Evolutionary conservation across 2,888 invertebrate genomes (phyloP).

Genomic region (Callosobruchus maculatus): DNA sequence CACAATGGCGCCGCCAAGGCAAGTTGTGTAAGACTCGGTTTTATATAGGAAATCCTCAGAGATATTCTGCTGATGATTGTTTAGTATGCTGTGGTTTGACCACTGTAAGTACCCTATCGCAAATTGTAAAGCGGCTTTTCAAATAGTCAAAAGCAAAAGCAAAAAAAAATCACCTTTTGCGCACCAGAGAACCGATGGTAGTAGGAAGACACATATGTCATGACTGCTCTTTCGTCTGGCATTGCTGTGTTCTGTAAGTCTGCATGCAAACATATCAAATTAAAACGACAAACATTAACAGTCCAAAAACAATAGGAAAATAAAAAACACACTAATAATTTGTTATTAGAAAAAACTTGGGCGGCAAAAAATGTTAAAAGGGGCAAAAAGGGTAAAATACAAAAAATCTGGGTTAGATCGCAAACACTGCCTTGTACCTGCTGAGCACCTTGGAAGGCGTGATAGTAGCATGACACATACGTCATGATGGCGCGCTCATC

Average conservation of each 20-base stretch:
- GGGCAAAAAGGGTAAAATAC: constrained; percentile 18
- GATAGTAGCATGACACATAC: constrained; percentile 99
- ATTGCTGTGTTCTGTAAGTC: constrained; percentile 98
- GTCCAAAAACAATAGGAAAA: constrained; percentile 11
- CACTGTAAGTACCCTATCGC: neutral
- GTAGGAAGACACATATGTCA: constrained; percentile 99
- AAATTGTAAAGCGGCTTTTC: neutral
- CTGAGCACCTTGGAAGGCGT: constrained; percentile 99
- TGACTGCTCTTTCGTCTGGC: constrained; percentile 99
- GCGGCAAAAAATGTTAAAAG: constrained; percentile 12
- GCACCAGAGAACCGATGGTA: constrained; percentile 99
- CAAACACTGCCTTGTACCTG: constrained; percentile 62
- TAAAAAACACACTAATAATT: constrained; percentile 10
- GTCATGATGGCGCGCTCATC: constrained; percentile 99
- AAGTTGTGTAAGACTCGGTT: too few species aligned
- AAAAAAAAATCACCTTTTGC: constrained; percentile 89
- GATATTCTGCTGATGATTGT: too few species aligned
- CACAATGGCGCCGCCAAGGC: too few species aligned
- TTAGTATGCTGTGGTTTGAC: too few species aligned
- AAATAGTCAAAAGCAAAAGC: neutral
- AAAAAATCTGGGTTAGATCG: constrained; percentile 11
- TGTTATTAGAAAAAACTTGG: constrained; percentile 1
- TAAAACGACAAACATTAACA: constrained; percentile 36
- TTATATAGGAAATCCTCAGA: too few species aligned
- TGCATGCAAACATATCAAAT: constrained; percentile 50